These are phyloP conservation scores for Chascanopsetta lugubris DNA, from an alignment of 2,113 vertebrate genomes.

Conservation along the genomic window DNA sequence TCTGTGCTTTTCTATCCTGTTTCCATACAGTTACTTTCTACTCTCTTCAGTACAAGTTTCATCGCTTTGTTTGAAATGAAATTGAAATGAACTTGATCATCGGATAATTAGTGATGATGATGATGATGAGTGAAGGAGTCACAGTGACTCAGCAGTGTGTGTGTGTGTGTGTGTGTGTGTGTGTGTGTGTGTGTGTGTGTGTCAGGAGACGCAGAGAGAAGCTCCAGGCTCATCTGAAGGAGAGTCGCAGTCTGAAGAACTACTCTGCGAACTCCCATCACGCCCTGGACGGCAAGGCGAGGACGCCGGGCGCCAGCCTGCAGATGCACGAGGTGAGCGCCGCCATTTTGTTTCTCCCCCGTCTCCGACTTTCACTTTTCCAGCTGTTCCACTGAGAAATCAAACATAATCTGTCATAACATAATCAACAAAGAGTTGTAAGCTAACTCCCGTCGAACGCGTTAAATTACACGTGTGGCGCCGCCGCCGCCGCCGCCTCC, in stretches of 20 bases:
- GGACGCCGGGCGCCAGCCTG: slow-evolving; percentile 81
- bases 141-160: background rate
- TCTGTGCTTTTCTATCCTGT: no score
- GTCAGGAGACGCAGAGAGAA: slow-evolving; percentile 92
- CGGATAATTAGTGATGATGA: no score
- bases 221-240: slow-evolving; percentile 94
- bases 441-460: background rate
- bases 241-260: slow-evolving; percentile 88
- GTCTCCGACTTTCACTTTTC: background rate
- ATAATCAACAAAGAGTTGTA: background rate
- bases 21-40: no score
- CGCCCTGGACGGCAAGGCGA: slow-evolving; percentile 81
- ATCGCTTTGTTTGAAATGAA: no score
- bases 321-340: slow-evolving; percentile 90
- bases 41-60: no score
- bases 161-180: no score
- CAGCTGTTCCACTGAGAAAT: background rate
- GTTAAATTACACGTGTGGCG: background rate
- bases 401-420: slow-evolving; percentile 8
- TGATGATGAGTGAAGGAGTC: no score
- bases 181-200: no score
- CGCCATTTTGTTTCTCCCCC: background rate
- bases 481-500: no score
- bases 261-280: slow-evolving; percentile 86
- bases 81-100: no score